These are phyloP conservation scores for Epinotia demarniana DNA, from an alignment of 2,888 invertebrate species.

Conservation along the genomic window DNA sequence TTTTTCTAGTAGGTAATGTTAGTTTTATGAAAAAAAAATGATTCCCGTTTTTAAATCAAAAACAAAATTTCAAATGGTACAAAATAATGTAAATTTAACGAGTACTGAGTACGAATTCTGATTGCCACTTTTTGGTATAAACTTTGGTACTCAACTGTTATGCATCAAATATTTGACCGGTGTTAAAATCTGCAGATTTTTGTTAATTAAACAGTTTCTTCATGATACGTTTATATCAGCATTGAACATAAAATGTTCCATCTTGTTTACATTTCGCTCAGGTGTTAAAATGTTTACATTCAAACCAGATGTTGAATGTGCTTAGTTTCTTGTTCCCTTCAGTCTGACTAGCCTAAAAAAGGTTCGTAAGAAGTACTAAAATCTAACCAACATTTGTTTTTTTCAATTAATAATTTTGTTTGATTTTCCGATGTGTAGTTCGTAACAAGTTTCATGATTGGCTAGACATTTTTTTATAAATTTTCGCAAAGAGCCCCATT, in stretches of 20 bases:
- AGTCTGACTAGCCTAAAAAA: neutral
- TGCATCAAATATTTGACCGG: neutral
- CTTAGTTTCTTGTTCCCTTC: conserved; percentile 2
- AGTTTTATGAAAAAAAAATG: too few species aligned
- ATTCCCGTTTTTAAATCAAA: too few species aligned
- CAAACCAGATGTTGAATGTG: conserved; percentile 14
- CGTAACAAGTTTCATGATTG: too few species aligned
- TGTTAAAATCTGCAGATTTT: neutral
- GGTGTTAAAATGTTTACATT: conserved; percentile 24
- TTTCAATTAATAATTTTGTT: too few species aligned
- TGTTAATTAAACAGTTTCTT: neutral
- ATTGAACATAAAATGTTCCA: neutral
- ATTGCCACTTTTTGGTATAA: neutral
- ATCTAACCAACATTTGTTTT: too few species aligned
- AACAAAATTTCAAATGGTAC: too few species aligned
- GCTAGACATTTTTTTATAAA: too few species aligned
- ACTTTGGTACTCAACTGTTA: neutral
- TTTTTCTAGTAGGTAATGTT: too few species aligned
- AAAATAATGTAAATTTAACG: neutral
- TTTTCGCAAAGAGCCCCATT: too few species aligned
- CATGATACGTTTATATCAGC: neutral
- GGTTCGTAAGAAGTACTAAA: neutral
- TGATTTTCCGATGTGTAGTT: too few species aligned
- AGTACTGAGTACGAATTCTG: neutral
- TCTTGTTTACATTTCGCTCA: conserved; percentile 11